These are phyloP conservation scores for Sebastes vulpes DNA, from an alignment of 2,797 vertebrate species.

Conservation along the genomic window DNA sequence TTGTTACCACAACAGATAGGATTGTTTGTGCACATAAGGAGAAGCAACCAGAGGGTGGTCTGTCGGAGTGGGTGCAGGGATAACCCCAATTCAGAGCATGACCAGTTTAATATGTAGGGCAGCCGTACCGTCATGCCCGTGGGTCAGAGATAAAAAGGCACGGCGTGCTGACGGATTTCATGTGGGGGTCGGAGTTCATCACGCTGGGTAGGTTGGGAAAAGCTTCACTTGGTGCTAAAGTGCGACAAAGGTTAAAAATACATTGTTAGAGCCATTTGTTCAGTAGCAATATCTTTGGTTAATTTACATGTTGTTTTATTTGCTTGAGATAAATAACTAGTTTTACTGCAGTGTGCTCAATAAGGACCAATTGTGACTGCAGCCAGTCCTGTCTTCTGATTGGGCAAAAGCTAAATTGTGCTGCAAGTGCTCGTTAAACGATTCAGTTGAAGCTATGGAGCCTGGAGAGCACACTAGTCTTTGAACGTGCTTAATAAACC, in stretches of 20 bases:
- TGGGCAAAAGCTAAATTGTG: no score
- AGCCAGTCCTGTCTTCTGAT: no score
- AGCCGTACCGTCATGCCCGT: slow-evolving; percentile 61
- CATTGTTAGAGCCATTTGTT: no score
- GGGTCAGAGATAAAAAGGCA: slow-evolving; percentile 36
- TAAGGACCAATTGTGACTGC: no score
- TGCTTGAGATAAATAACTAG: no score
- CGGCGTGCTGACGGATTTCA: slow-evolving; percentile 29
- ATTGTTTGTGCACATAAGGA: slow-evolving; percentile 49
- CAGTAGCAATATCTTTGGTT: no score
- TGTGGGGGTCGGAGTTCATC: neutral
- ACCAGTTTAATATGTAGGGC: slow-evolving; percentile 73
- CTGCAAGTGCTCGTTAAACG: no score
- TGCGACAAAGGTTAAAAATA: neutral
- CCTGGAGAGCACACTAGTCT: no score
- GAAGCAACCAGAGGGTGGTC: slow-evolving; percentile 56
- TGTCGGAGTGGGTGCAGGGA: slow-evolving; percentile 56
- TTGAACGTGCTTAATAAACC: no score
- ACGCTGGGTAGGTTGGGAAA: slow-evolving; percentile 11
- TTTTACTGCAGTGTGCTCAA: no score
- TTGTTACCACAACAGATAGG: slow-evolving; percentile 58
- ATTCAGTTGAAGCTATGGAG: no score
- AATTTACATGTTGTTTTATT: no score
- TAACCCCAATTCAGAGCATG: slow-evolving; percentile 68
- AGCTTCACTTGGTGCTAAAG: slow-evolving; percentile 16